Evolutionary conservation across 2,113 vertebrate genomes (phyloP), one percentile per base, ranked within the genome.

Genomic region (Zosterops pallidus): DNA sequence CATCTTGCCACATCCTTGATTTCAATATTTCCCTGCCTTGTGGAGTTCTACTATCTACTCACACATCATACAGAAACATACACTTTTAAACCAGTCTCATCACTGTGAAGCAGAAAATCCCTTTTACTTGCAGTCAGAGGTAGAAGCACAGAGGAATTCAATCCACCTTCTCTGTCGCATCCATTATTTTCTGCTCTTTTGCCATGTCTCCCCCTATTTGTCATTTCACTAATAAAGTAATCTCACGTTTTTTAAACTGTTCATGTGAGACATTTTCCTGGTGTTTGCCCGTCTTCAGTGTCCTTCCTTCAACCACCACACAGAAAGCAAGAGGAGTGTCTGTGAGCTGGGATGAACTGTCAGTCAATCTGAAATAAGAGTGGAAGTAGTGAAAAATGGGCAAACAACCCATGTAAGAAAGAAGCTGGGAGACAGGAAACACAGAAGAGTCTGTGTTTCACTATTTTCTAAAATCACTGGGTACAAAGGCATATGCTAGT

Each of bases 101-200:
- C 31, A 4, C 68, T 25, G 9, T 26, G 69, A 94, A 78, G 64
- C 60, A 92, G 39, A 92, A 94, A 95, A 93, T 42, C 56, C 44
- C 31, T 63, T 86, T 88, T 81, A 52, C 59, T 78, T 11, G 2
- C 1, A 0, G 63, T 59, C 56, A 77, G 53, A 94, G 56, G 44
- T 60, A 25, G 31, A 81, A 31, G 52, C 88, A 84, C 31, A 71
- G 52, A 81, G 25, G 77, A 92, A 69, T 86, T 44, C 72, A 90
- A 47, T 60, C 60, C 35, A 95, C 94, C 55, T 93, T 90, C 80
- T 86, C 80, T 86, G 94, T 90, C 92, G 86, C 86, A 97, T 93
- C 86, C 83, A 92, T 93, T 96, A 86, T 65, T 56, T 96, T 93
- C 95, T 96, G 92, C 83, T 93, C 83, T 93, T 93, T 83, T 81